Base-by-base conservation (phyloP, 2,113 vertebrate species). In the Alouatta palliata region DNA sequence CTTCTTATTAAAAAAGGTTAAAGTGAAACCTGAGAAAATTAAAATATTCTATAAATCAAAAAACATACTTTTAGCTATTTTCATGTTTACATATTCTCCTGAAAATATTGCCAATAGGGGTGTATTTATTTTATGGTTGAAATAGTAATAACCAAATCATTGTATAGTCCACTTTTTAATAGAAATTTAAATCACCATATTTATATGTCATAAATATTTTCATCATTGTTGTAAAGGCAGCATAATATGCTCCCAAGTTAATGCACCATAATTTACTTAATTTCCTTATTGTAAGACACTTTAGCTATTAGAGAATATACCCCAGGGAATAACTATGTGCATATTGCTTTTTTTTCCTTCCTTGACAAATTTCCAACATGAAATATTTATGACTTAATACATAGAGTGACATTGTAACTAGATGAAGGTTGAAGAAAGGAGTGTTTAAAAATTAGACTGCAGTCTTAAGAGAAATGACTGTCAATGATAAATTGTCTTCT, bases 351-450 rank as follows among this genome's bases (percentile, higher is more conserved):
- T 89, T 91, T 95, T 87, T 43, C 70, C 92, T 82, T 54, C 97
- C 93, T 93, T 97, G 97, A 97, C 94, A 97, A 97, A 95, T 91
- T 97, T 97, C 87, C 91, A 94, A 80, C 93, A 95, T 97, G 89
- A 95, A 98, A 97, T 98, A 98, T 97, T 97, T 97, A 98, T 97
- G 96, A 95, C 75, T 96, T 89, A 95, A 94, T 97, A 97, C 79
- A 76, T 64, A 91, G 70, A 96, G 75, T 97, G 96, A 97, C 97
- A 96, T 97, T 98, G 97, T 84, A 96, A 94, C 86, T 94, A 84
- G 95, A 87, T 97, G 95, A 97, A 98, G 97, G 96, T 97, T 64
- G 97, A 98, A 32, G 89, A 96, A 93, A 88, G 13, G 71, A 83
- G 79, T 95, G 43, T 95, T 94, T 97, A 95, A 94, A 95, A 97